These are phyloP conservation scores for Aleiodes leptofemur DNA, from an alignment of 2,888 invertebrate species.

Conservation along the genomic window DNA sequence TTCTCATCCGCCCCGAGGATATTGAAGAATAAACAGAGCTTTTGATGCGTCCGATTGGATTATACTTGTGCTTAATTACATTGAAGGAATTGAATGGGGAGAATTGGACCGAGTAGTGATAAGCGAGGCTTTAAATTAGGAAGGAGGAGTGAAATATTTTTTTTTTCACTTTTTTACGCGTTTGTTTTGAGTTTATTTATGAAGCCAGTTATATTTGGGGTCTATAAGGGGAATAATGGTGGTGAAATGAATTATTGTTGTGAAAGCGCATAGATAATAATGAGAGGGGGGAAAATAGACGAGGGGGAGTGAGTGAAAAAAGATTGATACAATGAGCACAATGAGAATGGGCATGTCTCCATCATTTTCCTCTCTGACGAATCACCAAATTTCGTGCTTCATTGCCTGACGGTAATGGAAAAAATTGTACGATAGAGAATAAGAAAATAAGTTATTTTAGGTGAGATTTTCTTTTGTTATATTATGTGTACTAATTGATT, in stretches of 20 bases:
- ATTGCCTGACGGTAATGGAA: constrained; percentile 40
- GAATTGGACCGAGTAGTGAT: no score
- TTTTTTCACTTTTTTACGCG: no score
- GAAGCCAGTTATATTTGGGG: no score
- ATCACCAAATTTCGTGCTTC: constrained; percentile 54
- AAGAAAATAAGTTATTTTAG: constrained; percentile 28
- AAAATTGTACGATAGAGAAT: constrained; percentile 18
- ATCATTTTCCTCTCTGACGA: constrained; percentile 52
- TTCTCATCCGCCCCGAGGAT: no score
- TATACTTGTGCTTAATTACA: no score
- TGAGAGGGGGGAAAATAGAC: constrained; percentile 14
- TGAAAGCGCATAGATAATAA: constrained; percentile 14
- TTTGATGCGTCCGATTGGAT: no score
- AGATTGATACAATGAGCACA: constrained; percentile 37
- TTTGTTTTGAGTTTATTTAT: no score
- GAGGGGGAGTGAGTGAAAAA: constrained; percentile 8
- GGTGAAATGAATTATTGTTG: background rate
- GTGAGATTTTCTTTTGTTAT: background rate
- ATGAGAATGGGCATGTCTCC: constrained; percentile 46
- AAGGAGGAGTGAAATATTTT: no score
- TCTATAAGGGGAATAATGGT: no score
- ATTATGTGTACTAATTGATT: constrained; percentile 33
- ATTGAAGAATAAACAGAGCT: no score
- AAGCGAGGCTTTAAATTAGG: no score
- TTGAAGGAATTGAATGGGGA: no score